Percentiles rank a stretch among this genome's conserved stretches.
phyloP scores from a whole-genome alignment of 2,797 vertebrate species.

The Sebastes nivosus region DNA sequence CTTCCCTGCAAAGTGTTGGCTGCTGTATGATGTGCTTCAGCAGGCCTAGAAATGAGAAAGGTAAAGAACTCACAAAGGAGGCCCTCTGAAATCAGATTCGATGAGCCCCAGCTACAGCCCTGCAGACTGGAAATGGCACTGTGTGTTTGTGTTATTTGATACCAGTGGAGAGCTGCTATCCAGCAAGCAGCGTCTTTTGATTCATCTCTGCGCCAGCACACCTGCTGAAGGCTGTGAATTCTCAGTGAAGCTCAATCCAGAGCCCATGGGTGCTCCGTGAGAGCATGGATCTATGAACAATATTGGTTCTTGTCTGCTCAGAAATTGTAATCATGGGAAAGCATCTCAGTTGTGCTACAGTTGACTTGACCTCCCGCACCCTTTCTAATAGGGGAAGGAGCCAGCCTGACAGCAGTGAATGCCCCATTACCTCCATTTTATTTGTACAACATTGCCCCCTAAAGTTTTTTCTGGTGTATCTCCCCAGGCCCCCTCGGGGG shows the following conservation, averaged over 20 bases:
- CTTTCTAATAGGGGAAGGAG: conserved; percentile 25
- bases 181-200: conserved; percentile 36
- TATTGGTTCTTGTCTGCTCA: conserved; percentile 51
- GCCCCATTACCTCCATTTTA: conserved; percentile 27
- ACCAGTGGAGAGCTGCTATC: conserved; percentile 23
- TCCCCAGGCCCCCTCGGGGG: not conserved
- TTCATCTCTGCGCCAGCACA: conserved; percentile 49
- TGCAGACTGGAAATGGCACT: conserved; percentile 26
- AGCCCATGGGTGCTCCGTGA: conserved; percentile 11
- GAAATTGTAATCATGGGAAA: conserved; percentile 57
- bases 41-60: conserved; percentile 67
- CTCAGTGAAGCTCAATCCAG: conserved; percentile 27
- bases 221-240: conserved; percentile 40
- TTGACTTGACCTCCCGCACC: conserved; percentile 60
- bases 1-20: conserved; percentile 42
- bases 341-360: conserved; percentile 41
- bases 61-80: conserved; percentile 54
- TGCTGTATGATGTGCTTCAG: conserved; percentile 63
- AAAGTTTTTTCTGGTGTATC: conserved; percentile 58
- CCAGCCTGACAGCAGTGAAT: conserved; percentile 4
- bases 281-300: conserved; percentile 16
- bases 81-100: conserved; percentile 32
- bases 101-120: conserved; percentile 34
- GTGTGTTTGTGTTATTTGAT: conserved; percentile 50
- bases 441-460: conserved; percentile 83